Evolutionary conservation across 1,140 invertebrate species (phyloP), one percentile per base, ranked within the genome.

Genomic region (Drosophila pachea): DNA sequence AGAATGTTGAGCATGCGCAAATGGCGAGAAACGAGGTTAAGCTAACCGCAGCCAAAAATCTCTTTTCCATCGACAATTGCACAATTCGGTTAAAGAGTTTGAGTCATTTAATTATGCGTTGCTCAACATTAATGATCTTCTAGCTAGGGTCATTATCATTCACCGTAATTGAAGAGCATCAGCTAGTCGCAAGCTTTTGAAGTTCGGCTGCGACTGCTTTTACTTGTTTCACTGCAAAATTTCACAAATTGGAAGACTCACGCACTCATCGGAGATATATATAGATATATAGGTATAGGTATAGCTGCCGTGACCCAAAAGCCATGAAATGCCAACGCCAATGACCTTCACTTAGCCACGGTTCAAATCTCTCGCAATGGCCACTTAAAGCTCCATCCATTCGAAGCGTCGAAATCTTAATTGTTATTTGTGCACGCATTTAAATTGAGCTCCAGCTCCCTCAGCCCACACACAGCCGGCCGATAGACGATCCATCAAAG

Each of bases 381-480:
- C 55, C 56, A 78, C 75, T 78, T 83, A 74, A 75, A 69, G 78
- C 14, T 40, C 22, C 22, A 22, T 22, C 45, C 53, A 65, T 52
- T 52, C 52, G 49, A 54, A 36, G 7, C 11, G 40, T 14, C 49
- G 8, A 45, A 69, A 59, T 42, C 67, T 81, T 83, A 74, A 83
- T 82, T 83, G 67, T 74, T 82, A 75, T 83, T 83, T 78, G 77
- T 82, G 71, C 65, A 68, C 52, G 54, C 63, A 64, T 52, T 68
- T 74, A 71, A 83, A 69, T 78, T 48, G 16, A 56, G 40, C 56
- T 74, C n/a, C n/a, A 52, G 6, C 7, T 43, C 9, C 8, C 14
- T 9, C 55, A 43, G 65, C 78, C 74, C 77, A 76, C 77, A 79
- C 73, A 64, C 31, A 52, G 9, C 40, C 36, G 9, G 40, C 12